Percentiles rank a stretch among this genome's conserved stretches.
Evolutionary conservation across 2,113 vertebrate genomes (phyloP).

Genomic region (Oreochromis tanganicae): DNA sequence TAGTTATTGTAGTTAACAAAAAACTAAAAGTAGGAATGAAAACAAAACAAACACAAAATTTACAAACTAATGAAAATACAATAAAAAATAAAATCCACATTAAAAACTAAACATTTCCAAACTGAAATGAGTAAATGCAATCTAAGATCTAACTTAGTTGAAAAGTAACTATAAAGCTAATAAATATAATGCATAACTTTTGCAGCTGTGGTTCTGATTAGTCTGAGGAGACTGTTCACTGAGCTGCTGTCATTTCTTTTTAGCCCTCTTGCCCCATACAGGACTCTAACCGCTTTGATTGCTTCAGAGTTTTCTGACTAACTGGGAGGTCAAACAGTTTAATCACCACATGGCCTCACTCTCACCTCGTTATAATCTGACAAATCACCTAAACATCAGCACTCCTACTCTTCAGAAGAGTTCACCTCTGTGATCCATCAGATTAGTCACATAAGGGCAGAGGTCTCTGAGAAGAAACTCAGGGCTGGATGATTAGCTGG

Average conservation of each 20-base stretch:
- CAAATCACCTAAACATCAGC: background rate
- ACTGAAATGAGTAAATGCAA: background rate
- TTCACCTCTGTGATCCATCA: background rate
- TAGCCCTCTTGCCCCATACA: background rate
- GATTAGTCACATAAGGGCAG: background rate
- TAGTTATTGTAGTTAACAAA: background rate
- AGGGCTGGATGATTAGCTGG: background rate
- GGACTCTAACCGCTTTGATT: background rate
- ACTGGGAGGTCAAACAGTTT: background rate
- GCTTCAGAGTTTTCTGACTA: constrained; percentile 1
- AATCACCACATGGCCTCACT: constrained; percentile 14
- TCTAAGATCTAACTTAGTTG: background rate
- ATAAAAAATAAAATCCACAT: background rate
- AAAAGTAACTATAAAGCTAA: background rate
- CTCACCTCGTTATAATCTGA: constrained; percentile 24
- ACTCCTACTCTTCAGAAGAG: background rate
- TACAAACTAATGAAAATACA: background rate
- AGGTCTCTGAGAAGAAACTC: background rate
- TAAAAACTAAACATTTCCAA: background rate
- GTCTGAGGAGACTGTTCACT: background rate
- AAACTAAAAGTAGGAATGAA: background rate
- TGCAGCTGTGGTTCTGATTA: background rate
- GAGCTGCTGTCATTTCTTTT: background rate
- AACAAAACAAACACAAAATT: background rate
- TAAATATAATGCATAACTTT: background rate